These are phyloP conservation scores for Whitmania pigra DNA, from an alignment of 1,140 invertebrate species.

Conservation along the genomic window DNA sequence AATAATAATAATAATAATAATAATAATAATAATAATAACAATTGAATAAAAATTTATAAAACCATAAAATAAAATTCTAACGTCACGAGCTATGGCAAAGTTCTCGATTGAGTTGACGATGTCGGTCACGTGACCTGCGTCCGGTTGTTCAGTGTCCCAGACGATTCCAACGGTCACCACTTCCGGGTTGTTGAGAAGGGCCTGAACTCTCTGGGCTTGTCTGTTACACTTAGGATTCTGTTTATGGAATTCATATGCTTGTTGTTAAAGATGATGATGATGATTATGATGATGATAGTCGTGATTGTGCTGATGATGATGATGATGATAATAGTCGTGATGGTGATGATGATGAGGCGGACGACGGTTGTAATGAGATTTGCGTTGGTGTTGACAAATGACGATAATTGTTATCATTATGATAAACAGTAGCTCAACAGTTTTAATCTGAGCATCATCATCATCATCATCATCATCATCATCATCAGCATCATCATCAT, in stretches of 20 bases:
- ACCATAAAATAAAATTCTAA: constrained; percentile 38
- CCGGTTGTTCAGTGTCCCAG: constrained; percentile 84
- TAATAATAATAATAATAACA: too few species aligned
- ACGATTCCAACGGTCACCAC: constrained; percentile 76
- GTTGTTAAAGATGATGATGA: too few species aligned
- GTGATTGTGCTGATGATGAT: too few species aligned
- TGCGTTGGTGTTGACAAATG: too few species aligned
- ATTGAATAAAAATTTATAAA: too few species aligned
- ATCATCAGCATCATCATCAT: not conserved
- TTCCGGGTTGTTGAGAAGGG: constrained; percentile 9
- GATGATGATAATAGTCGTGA: not conserved
- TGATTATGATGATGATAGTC: too few species aligned
- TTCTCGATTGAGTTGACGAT: constrained; percentile 76
- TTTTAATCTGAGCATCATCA: not conserved
- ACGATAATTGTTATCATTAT: not conserved
- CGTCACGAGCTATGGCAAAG: constrained; percentile 64
- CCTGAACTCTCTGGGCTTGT: not conserved
- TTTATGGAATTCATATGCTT: too few species aligned
- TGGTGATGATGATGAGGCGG: not conserved
- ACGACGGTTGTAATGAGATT: too few species aligned
- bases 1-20: too few species aligned
- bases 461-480: not conserved
- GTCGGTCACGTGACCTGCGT: constrained; percentile 75
- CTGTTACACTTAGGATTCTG: not conserved
- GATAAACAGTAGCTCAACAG: not conserved